These are phyloP conservation scores for Pinna nobilis DNA, from an alignment of 1,140 invertebrate genomes.

Conservation along the genomic window DNA sequence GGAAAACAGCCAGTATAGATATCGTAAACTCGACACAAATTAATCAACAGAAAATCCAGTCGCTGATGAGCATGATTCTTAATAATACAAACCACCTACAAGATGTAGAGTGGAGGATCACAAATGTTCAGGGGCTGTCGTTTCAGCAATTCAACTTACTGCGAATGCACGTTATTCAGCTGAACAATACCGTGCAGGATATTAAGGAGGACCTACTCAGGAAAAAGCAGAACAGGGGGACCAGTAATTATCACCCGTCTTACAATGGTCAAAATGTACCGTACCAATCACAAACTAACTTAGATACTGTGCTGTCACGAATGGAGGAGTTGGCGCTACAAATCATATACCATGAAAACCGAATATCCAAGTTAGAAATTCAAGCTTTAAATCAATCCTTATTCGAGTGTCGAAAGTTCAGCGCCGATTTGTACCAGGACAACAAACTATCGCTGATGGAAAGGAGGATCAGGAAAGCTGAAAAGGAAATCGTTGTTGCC, in stretches of 20 bases:
- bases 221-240: conserved; percentile 28
- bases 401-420: conserved; percentile 55
- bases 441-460: conserved; percentile 49
- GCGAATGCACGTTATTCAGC: conserved; percentile 57
- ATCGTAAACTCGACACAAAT: conserved; percentile 54
- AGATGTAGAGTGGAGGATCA: conserved; percentile 51
- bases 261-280: not conserved
- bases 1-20: conserved; percentile 54
- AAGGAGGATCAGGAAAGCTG: conserved; percentile 42
- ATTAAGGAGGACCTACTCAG: conserved; percentile 53
- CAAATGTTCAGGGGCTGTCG: conserved; percentile 37
- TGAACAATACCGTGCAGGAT: conserved; percentile 66
- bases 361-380: conserved; percentile 62
- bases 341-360: conserved; percentile 60
- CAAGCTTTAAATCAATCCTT: conserved; percentile 63
- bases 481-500: conserved; percentile 30
- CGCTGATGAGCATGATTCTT: conserved; percentile 51
- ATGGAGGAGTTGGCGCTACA: conserved; percentile 58
- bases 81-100: conserved; percentile 52
- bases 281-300: not conserved
- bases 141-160: conserved; percentile 59
- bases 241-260: not conserved
- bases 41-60: conserved; percentile 55
- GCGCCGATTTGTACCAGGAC: conserved; percentile 61
- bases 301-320: conserved; percentile 38